Base-by-base conservation (phyloP, 2,113 vertebrate genomes). In the Colius striatus region DNA sequence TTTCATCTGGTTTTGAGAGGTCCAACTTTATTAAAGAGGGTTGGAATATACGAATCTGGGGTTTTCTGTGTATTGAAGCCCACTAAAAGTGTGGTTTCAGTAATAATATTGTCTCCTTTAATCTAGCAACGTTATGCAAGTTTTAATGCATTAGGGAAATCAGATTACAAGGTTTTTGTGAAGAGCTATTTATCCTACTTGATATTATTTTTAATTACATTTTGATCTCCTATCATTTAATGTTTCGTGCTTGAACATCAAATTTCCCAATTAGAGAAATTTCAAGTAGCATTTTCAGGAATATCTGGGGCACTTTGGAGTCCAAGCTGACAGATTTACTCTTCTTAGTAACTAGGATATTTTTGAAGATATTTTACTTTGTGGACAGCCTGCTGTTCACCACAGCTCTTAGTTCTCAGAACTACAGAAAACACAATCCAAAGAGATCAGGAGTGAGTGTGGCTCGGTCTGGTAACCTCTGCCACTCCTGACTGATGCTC, bases 401-500 rank as follows among this genome's bases (percentile, higher is more conserved):
- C 92, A 5, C 50, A 2, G 29, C 63, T 36, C 61, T 25, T 50
- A 3, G 32, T 11, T 77, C 71, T 10, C 48, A 30, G 38, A 54
- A 38, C 11, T 19, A 11, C 4, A 8, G 34, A 18, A 74, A 38
- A n/a, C 34, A 29, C 36, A 6, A 6, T 3, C 9, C 6, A 66
- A 17, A 36, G 61, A 43, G 82, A 26, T 3, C 2, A 10, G 32
- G 58, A 62, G 23, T 1, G 23, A 2, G 1, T 2, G 66, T 3
- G 68, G 30, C 53, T 68, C 6, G 7, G n/a, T 11, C 20, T 5
- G 34, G 57, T 43, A 90, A 19, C 58, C 63, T 45, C 79, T 29
- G 55, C 67, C 2, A 0, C 14, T 20, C 79, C 75, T 6, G 43
- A 8, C 15, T 0, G 4, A 8, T 0, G 26, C 0, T 36, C 32